Evolutionary conservation across 1,140 invertebrate genomes (phyloP), one percentile per base, ranked within the genome.

Genomic region (Planococcus citri): DNA sequence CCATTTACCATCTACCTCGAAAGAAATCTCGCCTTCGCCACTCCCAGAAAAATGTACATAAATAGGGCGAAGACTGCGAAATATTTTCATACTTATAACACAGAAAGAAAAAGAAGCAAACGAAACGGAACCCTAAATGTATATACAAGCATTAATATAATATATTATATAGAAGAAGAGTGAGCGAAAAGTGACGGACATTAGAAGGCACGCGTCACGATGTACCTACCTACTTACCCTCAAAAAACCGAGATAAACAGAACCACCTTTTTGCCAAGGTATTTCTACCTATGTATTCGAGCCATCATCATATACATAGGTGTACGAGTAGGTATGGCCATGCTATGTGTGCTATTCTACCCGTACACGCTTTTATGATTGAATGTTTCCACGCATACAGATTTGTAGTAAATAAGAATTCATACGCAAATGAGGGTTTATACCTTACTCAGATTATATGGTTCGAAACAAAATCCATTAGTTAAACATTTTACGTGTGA

Each of bases 381-480:
- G 41, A 51, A 51, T 51, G 41, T 51, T 51, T 51, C 41, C 41
- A 51, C 41, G 41, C 29, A 33, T 33, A 33, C 41, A 51, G 41
- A 51, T 51, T 51, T 17, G 41, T 51, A 9, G 41, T 51, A 51
- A 51, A 51, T 51, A 51, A 51, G 41, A 51, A 51, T 51, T 51
- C 41, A 51, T 51, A 51, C 41, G 41, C 41, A 51, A 51, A 51
- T 51, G 41, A 51, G 41, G 41, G 41, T 51, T n/a, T n/a, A n/a
- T n/a, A n/a, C n/a, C n/a, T n/a, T 51, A 51, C 41, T 51, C 41
- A 51, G 41, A 51, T 51, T 51, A 51, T 51, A 51, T 51, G 41
- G 41, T 51, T 20, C 41, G 41, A 51, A 51, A 51, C n/a, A 51
- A 51, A 51, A 51, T 51, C 41, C 41, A 51, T 51, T 51, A 51